These are phyloP conservation scores for Coecobrya sp. DNA, from an alignment of 2,888 invertebrate species.

Conservation along the genomic window DNA sequence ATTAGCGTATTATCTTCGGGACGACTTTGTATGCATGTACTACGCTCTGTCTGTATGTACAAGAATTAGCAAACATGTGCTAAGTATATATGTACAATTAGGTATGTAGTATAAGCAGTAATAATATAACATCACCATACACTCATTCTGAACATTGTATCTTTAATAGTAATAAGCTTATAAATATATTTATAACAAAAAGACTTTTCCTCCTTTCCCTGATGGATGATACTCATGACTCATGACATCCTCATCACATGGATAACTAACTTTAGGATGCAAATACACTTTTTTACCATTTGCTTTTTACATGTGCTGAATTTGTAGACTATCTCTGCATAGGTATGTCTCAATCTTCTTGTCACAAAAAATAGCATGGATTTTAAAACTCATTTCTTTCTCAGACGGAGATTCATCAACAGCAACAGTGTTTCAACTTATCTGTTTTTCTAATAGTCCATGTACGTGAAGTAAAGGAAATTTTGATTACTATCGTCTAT, in stretches of 20 bases:
- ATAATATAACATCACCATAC: neutral
- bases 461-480: neutral
- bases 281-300: slow-evolving; percentile 10
- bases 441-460: neutral
- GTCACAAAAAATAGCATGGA: neutral
- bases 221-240: slow-evolving; percentile 25
- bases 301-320: neutral
- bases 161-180: neutral
- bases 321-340: neutral
- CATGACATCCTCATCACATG: slow-evolving; percentile 21
- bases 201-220: neutral
- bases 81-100: neutral
- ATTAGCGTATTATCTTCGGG: neutral
- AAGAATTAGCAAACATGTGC: too few relatives aligned
- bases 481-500: neutral
- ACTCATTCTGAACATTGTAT: neutral
- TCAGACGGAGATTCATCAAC: neutral
- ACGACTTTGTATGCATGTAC: neutral
- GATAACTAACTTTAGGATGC: slow-evolving; percentile 7
- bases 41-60: neutral
- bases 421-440: neutral
- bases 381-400: slow-evolving; percentile 48
- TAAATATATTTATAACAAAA: slow-evolving; percentile 23
- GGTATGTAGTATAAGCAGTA: neutral
- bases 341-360: neutral